phyloP scores from a whole-genome alignment of 1,140 invertebrate genomes.

The Globodera ellingtonae region DNA sequence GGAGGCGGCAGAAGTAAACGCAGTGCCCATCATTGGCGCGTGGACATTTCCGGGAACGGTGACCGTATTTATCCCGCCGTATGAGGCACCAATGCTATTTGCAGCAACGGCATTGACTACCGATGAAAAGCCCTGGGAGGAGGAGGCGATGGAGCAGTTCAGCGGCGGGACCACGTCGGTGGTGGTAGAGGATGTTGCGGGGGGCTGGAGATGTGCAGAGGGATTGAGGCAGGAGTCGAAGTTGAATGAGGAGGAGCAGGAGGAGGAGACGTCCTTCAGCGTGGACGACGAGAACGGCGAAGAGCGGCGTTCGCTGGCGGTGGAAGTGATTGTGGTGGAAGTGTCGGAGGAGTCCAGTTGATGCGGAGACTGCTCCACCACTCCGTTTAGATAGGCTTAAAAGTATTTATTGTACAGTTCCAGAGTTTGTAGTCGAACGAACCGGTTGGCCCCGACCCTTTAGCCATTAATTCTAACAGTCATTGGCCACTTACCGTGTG shows the following conservation, averaged over 20 bases:
- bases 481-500: neutral
- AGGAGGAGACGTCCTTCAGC: neutral
- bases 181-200: neutral
- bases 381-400: neutral
- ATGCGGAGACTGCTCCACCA: neutral
- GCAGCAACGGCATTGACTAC: neutral
- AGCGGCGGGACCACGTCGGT: neutral
- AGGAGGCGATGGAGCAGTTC: neutral
- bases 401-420: no score
- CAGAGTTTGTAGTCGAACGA: no score
- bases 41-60: neutral
- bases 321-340: neutral
- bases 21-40: conserved; percentile 3
- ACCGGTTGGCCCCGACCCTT: neutral
- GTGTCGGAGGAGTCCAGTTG: neutral
- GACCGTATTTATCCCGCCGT: neutral
- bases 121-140: neutral
- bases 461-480: neutral
- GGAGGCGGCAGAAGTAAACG: neutral
- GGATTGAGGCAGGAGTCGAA: neutral
- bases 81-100: neutral
- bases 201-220: no score
- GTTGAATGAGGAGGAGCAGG: neutral
- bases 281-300: neutral
- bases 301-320: neutral